A percentile compares a stretch with the other conserved stretches of the same genome.
phyloP scores from a whole-genome alignment of 2,888 invertebrate species.

The Yponomeuta malinellus region DNA sequence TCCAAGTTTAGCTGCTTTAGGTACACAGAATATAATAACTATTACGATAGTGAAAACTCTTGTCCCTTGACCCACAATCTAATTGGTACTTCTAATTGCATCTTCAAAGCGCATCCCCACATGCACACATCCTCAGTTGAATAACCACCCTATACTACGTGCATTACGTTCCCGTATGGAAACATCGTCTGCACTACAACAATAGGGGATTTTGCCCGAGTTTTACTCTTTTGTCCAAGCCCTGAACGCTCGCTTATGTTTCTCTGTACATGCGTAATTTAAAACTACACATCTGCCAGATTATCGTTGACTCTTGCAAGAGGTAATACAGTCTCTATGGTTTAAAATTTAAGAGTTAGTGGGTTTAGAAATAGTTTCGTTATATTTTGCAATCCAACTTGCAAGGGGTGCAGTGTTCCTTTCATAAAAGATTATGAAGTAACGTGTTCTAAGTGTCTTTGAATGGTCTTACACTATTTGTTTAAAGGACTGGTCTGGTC shows the following conservation, averaged over 20 bases:
- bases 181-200: slow-evolving; percentile 7
- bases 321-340: background rate
- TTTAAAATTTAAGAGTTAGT: background rate
- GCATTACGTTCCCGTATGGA: slow-evolving; percentile 4
- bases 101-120: background rate
- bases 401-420: slow-evolving; percentile 8
- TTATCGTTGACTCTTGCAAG: background rate
- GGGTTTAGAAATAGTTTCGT: background rate
- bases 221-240: slow-evolving; percentile 33
- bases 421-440: background rate
- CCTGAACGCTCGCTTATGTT: slow-evolving; percentile 31
- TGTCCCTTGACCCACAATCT: background rate
- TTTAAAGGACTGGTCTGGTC: background rate
- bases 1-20: background rate
- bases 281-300: slow-evolving; percentile 24
- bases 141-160: background rate
- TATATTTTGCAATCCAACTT: background rate
- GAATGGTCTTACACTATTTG: background rate
- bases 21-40: background rate
- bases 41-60: background rate
- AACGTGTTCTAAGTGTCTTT: slow-evolving; percentile 10
- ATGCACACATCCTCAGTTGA: background rate
- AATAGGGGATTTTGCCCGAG: slow-evolving; percentile 24
- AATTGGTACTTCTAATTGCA: too few relatives aligned
- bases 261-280: slow-evolving; percentile 38